Evolutionary conservation across 2,797 vertebrate species (phyloP), one percentile per base, ranked within the genome.

Genomic region (Epinephelus coioides): DNA sequence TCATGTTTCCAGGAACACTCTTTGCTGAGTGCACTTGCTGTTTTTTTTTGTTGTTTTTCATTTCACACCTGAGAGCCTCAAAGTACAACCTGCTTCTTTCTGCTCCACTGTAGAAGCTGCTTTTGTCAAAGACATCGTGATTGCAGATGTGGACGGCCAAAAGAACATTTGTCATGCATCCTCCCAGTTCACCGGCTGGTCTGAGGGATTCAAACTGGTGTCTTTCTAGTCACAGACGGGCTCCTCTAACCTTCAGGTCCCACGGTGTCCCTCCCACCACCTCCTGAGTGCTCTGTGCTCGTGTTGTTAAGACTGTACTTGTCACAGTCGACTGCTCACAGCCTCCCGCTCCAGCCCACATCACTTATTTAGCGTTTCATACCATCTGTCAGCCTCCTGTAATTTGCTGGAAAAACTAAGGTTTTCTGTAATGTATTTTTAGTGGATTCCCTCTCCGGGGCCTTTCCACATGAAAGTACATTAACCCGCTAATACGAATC

Each of bases 401-500:
- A 89, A 92, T 86, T 89, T 89, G 72, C 78, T 80, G 78, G 78
- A 69, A 79, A 85, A 91, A 82, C 73, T 14, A 25, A 55, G 72
- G 60, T 89, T 89, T 88, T 83, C 84, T 70, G 80, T 81, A 18
- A 88, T 86, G 76, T 92, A 89, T 93, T 93, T 94, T 92, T 88
- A 84, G 85, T 86, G 73, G 6, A 69, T 87, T 90, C 72, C 71
- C 88, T 91, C 88, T 83, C 57, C 8, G 14, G 89, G 80, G 72
- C 65, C 76, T 89, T 88, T 85, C 76, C 72, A 87, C 89, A 86
- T 90, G 80, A 91, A 90, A 89, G 86, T 90, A 82, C 89, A 89
- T 92, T 93, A 92, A 91, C 89, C 86, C 79, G 72, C 85, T 94
- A 91, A 93, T 92, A 90, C 62, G 79, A 88, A 91, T 91, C 85